phyloP scores from a whole-genome alignment of 1,140 invertebrate species.

The Tyrophagus putrescentiae region DNA sequence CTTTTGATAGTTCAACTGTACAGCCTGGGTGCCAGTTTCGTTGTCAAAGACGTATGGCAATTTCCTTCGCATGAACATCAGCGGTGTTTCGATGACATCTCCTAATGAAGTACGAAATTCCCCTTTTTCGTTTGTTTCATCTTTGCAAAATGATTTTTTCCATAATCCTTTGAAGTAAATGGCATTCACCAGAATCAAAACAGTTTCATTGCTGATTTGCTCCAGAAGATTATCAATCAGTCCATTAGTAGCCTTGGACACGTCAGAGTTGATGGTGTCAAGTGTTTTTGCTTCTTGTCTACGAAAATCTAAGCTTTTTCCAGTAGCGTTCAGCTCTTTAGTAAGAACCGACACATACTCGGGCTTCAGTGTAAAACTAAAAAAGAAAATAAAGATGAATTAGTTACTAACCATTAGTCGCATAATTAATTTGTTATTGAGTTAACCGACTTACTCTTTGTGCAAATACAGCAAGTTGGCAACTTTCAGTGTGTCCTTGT shows the following conservation, averaged over 20 bases:
- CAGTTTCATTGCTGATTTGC: conserved; percentile 39
- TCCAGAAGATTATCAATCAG: conserved; percentile 51
- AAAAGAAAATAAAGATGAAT: too few species aligned
- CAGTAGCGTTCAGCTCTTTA: background rate
- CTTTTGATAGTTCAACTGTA: conserved; percentile 54
- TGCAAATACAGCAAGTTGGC: background rate
- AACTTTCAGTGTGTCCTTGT: background rate
- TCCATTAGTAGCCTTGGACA: conserved; percentile 48
- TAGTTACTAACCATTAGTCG: too few species aligned
- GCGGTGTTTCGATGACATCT: conserved; percentile 40
- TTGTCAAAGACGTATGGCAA: conserved; percentile 51
- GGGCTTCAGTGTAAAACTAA: background rate
- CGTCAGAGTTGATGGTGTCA: conserved; percentile 51
- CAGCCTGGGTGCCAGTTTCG: conserved; percentile 38
- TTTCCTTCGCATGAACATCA: conserved; percentile 66
- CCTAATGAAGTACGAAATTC: conserved; percentile 46
- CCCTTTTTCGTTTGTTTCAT: conserved; percentile 35
- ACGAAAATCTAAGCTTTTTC: background rate
- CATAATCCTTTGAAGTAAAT: conserved; percentile 72
- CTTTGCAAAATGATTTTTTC: conserved; percentile 49
- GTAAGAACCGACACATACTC: background rate
- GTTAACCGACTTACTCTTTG: too few species aligned
- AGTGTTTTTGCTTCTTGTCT: conserved; percentile 35
- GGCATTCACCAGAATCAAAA: conserved; percentile 59
- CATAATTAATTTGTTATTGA: too few species aligned